phyloP scores from a whole-genome alignment of 2,113 vertebrate genomes.

The Lophotis ruficrista region DNA sequence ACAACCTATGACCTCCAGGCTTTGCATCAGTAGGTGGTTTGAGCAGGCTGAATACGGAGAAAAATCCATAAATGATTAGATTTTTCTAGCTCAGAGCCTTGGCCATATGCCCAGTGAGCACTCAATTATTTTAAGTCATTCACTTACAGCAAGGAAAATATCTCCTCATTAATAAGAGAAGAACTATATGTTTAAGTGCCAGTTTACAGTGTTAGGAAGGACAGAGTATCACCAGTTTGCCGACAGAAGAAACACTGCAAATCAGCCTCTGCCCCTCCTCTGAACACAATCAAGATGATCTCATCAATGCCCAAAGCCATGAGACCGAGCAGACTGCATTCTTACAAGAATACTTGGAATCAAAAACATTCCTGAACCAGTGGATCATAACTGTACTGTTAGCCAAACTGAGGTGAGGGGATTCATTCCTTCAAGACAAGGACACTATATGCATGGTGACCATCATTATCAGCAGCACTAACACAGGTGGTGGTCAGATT shows the following conservation, averaged over 20 bases:
- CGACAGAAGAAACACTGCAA: not conserved
- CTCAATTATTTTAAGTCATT: slow-evolving; percentile 46
- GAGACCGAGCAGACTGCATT: not conserved
- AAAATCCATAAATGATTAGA: slow-evolving; percentile 2
- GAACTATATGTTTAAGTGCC: not conserved
- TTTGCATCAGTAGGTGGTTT: slow-evolving; percentile 8
- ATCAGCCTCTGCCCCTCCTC: not conserved
- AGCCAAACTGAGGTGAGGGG: not conserved
- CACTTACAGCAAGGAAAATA: not conserved
- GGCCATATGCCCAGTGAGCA: not conserved
- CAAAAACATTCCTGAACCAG: not conserved
- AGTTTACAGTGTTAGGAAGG: not conserved
- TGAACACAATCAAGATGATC: not conserved
- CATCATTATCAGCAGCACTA: not conserved
- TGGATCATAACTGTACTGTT: not conserved
- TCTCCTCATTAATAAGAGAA: slow-evolving; percentile 24
- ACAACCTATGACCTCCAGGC: not conserved
- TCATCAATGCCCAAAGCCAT: not conserved
- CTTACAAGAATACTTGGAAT: not conserved
- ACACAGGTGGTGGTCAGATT: not conserved
- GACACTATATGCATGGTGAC: not conserved
- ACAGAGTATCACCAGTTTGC: not conserved
- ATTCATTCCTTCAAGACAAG: not conserved
- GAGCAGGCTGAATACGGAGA: not conserved
- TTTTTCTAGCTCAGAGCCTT: slow-evolving; percentile 37